Evolutionary conservation across 2,888 invertebrate genomes (phyloP).

Genomic region (Dinocampus coccinellae): DNA sequence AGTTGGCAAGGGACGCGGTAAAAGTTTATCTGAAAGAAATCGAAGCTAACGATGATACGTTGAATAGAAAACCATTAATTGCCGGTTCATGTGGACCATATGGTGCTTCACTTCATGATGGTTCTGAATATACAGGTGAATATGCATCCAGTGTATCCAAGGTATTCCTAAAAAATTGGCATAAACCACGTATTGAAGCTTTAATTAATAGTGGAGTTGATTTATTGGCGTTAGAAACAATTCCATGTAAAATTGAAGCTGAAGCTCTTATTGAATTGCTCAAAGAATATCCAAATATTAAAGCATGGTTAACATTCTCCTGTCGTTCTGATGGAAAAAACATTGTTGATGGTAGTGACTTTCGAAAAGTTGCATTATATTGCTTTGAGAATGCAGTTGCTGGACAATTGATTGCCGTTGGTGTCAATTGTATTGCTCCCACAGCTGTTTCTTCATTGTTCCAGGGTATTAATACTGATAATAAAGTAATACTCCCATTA

Average conservation of each 20-base stretch:
- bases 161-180: constrained; percentile 82
- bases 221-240: constrained; percentile 89
- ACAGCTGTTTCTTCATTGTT: constrained; percentile 75
- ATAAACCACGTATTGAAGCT: constrained; percentile 83
- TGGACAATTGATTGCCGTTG: constrained; percentile 83
- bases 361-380: constrained; percentile 78
- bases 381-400: constrained; percentile 74
- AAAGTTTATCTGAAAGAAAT: constrained; percentile 41
- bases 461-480: constrained; percentile 71
- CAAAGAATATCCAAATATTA: constrained; percentile 80
- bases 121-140: constrained; percentile 90
- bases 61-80: constrained; percentile 73
- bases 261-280: constrained; percentile 84
- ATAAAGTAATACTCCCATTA: constrained; percentile 74
- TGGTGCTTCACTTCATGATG: constrained; percentile 89
- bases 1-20: constrained; percentile 80
- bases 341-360: constrained; percentile 85
- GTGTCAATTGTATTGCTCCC: constrained; percentile 88
- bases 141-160: constrained; percentile 78
- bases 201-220: constrained; percentile 86
- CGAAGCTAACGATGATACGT: constrained; percentile 64
- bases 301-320: constrained; percentile 89
- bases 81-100: constrained; percentile 93
- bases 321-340: constrained; percentile 77
- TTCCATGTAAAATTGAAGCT: constrained; percentile 87